These are phyloP conservation scores for Luidia sarsii DNA, from an alignment of 53 echinoderm and acorn worm genomes.

Conservation along the genomic window DNA sequence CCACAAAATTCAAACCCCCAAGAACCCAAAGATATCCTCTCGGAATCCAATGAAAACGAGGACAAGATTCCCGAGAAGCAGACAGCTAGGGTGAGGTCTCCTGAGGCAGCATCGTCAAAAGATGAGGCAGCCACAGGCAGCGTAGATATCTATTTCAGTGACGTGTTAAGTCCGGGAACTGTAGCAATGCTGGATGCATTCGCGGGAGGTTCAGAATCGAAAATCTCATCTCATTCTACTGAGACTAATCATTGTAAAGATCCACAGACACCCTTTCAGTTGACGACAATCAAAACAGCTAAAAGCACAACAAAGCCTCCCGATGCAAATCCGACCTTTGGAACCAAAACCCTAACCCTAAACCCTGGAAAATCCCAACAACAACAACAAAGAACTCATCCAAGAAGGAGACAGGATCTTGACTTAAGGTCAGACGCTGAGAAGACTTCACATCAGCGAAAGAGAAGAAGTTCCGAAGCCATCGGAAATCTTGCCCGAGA, in stretches of 20 bases:
- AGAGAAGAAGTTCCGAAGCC: constrained; percentile 32
- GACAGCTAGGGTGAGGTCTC: too few species aligned
- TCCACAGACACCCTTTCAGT: too few species aligned
- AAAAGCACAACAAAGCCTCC: not conserved
- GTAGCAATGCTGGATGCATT: constrained; percentile 87
- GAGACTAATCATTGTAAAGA: too few species aligned
- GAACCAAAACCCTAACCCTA: not conserved
- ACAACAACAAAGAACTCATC: not conserved
- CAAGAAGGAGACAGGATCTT: not conserved
- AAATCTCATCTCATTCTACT: not conserved
- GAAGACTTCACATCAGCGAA: not conserved
- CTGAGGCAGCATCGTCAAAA: not conserved
- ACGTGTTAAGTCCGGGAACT: constrained; percentile 82
- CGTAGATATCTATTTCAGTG: not conserved
- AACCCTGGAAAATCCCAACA: not conserved
- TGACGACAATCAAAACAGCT: not conserved
- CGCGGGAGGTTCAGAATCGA: constrained; percentile 63
- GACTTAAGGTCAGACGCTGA: not conserved
- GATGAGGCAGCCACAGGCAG: not conserved
- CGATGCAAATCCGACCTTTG: constrained; percentile 7
- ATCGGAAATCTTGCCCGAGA: not conserved
- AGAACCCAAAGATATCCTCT: not conserved
- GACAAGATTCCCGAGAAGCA: too few species aligned
- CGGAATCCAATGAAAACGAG: not conserved
- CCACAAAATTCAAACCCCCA: not conserved